Conservation (phyloP, 1,140 invertebrate genomes). For the Venturia canescens region DNA sequence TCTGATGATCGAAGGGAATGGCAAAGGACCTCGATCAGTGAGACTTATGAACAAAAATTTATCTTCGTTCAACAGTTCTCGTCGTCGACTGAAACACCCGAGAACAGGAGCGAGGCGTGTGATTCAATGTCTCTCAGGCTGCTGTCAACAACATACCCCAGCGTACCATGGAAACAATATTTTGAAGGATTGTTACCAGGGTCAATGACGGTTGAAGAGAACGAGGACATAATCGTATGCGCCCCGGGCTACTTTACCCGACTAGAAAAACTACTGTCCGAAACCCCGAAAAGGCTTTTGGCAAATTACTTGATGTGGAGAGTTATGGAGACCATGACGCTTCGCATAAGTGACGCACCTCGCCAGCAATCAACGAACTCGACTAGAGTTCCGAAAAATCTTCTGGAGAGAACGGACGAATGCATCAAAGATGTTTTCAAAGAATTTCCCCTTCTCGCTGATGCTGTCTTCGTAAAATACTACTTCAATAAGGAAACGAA, state of each 20-base stretch:
- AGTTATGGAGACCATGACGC: conserved; percentile 83
- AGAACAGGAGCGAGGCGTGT: conserved; percentile 82
- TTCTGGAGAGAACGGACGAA: conserved; percentile 90
- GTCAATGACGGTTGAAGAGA: conserved; percentile 56
- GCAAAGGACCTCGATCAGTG: no score
- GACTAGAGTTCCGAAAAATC: conserved; percentile 85
- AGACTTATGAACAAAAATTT: no score
- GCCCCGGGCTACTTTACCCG: conserved; percentile 79
- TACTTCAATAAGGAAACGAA: conserved; percentile 78
- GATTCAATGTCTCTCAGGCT: conserved; percentile 81
- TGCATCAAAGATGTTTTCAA: conserved; percentile 85
- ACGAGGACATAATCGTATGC: conserved; percentile 80
- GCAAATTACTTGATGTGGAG: conserved; percentile 92
- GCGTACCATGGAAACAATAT: conserved; percentile 79
- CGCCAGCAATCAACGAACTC: conserved; percentile 84
- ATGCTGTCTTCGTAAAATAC: conserved; percentile 79
- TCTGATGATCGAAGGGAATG: no score
- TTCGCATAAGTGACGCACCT: conserved; percentile 85
- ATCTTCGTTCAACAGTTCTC: conserved; percentile 74
- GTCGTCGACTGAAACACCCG: conserved; percentile 80
- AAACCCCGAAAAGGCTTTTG: conserved; percentile 80
- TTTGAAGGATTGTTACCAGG: conserved; percentile 75
- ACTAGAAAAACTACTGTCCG: conserved; percentile 76
- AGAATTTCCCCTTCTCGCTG: conserved; percentile 84
- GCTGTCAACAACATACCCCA: conserved; percentile 74